Conservation (phyloP, 92 coral and sea anemone genomes). For the Desmophyllum pertusum region DNA sequence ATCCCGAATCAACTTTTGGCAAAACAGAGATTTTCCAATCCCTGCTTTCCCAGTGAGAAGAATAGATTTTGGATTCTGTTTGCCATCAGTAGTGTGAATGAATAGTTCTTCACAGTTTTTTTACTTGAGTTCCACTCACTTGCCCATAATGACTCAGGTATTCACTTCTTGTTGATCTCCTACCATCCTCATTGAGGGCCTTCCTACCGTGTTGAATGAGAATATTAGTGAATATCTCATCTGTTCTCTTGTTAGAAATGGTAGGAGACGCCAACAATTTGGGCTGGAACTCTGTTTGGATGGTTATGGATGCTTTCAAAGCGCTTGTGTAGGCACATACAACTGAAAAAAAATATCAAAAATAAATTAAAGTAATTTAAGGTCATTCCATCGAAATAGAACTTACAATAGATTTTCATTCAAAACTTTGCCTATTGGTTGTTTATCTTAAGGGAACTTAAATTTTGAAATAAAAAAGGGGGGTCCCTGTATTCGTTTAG, state of each 20-base stretch:
- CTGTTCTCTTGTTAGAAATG: conserved; percentile 35
- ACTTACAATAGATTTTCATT: no score
- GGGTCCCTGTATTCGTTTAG: no score
- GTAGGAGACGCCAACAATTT: conserved; percentile 38
- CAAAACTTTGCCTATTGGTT: no score
- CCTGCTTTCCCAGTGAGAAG: conserved; percentile 58
- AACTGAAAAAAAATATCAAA: neutral
- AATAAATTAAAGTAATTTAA: no score
- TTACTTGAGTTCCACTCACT: neutral
- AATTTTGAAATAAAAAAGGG: no score
- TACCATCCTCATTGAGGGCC: neutral
- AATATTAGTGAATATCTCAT: conserved; percentile 53
- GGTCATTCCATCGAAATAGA: no score
- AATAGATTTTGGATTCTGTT: neutral
- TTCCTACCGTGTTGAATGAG: conserved; percentile 53
- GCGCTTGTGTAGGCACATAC: neutral
- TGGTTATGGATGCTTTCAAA: conserved; percentile 28
- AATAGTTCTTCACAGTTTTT: neutral
- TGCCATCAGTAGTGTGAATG: neutral
- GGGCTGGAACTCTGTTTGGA: conserved; percentile 50
- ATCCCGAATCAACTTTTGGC: conserved; percentile 61
- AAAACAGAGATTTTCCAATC: conserved; percentile 59
- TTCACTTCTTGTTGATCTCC: neutral
- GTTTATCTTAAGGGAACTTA: no score
- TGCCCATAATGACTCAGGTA: neutral